Base-by-base conservation (phyloP, 2,113 vertebrate species). In the Macquaria ambigua region DNA sequence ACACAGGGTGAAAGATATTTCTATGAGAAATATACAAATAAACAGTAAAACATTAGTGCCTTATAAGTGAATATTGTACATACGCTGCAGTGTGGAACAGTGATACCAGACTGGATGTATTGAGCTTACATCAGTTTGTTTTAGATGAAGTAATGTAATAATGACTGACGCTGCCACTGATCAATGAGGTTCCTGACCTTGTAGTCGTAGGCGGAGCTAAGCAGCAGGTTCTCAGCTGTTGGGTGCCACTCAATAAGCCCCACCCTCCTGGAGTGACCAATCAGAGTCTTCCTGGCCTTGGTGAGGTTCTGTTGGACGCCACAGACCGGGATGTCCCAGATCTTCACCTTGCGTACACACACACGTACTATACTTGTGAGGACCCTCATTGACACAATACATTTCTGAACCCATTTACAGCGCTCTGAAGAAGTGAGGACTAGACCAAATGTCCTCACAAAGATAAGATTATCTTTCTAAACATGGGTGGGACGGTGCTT, bases 211-310 rank as follows among this genome's bases (percentile, higher is more conserved):
- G 97, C 97, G 0, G 97, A 94, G 86, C 97, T 99, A 70, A 99
- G 96, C 86, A 99, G 95, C 81, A 99, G 95, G 83, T 97, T 96
- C 55, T 94, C 93, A 2, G 98, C 97, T 0, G 97, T 98, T 2
- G 98, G 98, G 86, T 99, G 98, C 98, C 98, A 99, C 77, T 99
- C 98, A 9, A 99, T 96, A 56, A 99, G 95, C n/a, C 96, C 96
- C 3, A 99, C 98, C 80, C 97, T 96, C 85, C 97, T 96, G 11
- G 90, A 46, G 4, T 99, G 98, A 31, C 96, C 96, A 58, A 94
- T 76, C 74, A 99, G 96, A 77, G 98, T 97, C 82, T 97, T 98
- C 89, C 89, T 95, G 0, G 96, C 94, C 80, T 25, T 86, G 0
- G 95, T 97, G 76, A 99, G 89, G 89, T 96, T 96, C 80, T 89